Conservation (phyloP, 2,888 invertebrate genomes). For the Patella caerulea region DNA sequence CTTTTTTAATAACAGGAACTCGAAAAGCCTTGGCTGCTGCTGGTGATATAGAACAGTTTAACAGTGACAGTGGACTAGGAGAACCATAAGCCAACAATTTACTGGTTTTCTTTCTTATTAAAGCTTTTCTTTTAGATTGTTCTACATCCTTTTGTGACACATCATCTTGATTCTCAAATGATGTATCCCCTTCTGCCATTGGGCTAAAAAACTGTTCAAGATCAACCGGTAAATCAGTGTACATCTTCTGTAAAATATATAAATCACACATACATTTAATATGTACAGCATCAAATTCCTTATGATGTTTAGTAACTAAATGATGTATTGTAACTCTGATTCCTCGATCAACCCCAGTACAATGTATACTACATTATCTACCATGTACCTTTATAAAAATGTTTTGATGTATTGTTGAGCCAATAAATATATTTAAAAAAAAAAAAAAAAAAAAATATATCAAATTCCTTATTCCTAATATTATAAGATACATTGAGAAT, state of each 20-base stretch:
- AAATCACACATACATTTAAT: not conserved
- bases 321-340: no score
- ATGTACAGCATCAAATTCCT: no score
- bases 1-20: conserved; percentile 36
- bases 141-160: conserved; percentile 20
- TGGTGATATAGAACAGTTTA: conserved; percentile 37
- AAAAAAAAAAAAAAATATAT: no score
- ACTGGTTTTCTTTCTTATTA: conserved; percentile 43
- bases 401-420: no score
- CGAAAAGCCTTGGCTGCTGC: conserved; percentile 49
- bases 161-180: conserved; percentile 4
- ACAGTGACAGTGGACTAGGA: conserved; percentile 45
- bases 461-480: no score
- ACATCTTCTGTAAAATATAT: conserved; percentile 11
- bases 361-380: no score
- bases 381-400: no score
- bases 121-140: conserved; percentile 29
- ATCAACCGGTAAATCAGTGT: conserved; percentile 21
- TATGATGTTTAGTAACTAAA: no score
- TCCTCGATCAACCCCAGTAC: no score
- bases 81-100: conserved; percentile 47
- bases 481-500: no score
- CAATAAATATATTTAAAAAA: no score
- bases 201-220: conserved; percentile 22
- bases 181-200: conserved; percentile 12